Evolutionary conservation across 2,113 vertebrate genomes (phyloP), one percentile per base, ranked within the genome.

Genomic region (Hypocryptadius cinnamomeus): DNA sequence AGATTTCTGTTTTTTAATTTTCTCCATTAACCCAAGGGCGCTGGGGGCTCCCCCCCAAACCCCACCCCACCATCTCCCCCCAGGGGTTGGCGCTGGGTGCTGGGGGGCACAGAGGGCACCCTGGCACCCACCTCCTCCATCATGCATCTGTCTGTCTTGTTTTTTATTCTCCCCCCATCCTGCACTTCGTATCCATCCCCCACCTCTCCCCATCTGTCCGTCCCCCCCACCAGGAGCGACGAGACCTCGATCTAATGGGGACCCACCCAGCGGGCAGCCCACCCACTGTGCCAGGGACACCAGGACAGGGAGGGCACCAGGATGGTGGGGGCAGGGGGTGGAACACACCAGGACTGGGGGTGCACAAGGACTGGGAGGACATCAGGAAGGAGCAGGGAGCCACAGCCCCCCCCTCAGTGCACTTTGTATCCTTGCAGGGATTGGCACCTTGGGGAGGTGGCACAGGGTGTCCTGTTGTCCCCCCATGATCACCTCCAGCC

Each of bases 1-100:
- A 87, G 90, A 82, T 92, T 92, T 82, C 64, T 92, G 84, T 92
- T 92, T 56, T 92, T 87, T 77, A 87, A 91, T 81, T 87, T 91
- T 39, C 89, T 91, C 48, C 89, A 91, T 91, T 91, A 86, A 86
- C 27, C 20, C 15, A 4, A 17, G 5, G n/a, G 60, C 60, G 27
- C 53, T 77, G 68, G 59, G 76, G 76, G 18, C 35, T 72, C 18
- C 21, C 50, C 37, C 20, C 37, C 72, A 59, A 44, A 33, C 37
- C 20, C 44, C 50, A 87, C 24, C 28, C 22, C 31, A 73, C 51
- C 79, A 77, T 89, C 77, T 59, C 16, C 11, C 37, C 53, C 25
- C 44, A 50, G 0, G 15, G 51, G 51, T 23, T 35, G 60, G 59
- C 3, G 5, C 42, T 71, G 84, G 65, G 48, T 70, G 71, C 72